Percentiles rank a stretch among this genome's conserved stretches.
phyloP scores from a whole-genome alignment of 2,888 invertebrate genomes.

The Rotaria macrura region DNA sequence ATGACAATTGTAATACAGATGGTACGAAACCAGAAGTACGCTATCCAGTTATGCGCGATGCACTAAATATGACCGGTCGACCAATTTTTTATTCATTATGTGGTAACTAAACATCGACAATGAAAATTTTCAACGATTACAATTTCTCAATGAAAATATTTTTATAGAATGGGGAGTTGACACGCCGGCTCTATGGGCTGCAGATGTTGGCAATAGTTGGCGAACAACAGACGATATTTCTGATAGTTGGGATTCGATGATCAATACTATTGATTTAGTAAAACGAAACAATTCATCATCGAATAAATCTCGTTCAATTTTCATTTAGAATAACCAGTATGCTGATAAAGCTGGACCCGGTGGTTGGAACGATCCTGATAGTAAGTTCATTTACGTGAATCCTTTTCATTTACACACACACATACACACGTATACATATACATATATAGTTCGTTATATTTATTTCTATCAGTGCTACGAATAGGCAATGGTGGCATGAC shows the following conservation, averaged over 20 bases:
- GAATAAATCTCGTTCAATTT: not conserved
- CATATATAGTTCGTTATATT: no score
- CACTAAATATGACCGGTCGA: not conserved
- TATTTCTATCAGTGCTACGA: not conserved
- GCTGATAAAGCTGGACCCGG: not conserved
- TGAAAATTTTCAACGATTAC: no score
- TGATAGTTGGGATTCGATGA: conserved; percentile 1
- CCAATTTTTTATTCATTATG: not conserved
- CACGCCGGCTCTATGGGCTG: not conserved
- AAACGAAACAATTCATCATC: not conserved
- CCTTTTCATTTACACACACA: not conserved
- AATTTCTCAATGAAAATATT: not conserved
- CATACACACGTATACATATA: no score
- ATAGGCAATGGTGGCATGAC: conserved; percentile 15
- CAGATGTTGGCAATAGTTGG: not conserved
- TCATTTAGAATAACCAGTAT: not conserved
- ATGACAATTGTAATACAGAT: conserved; percentile 18
- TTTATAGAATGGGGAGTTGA: not conserved
- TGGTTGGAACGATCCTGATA: conserved; percentile 15
- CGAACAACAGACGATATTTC: not conserved
- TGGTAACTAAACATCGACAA: not conserved
- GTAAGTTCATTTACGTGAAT: not conserved
- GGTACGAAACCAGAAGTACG: not conserved
- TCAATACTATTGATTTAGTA: not conserved
- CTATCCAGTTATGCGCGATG: not conserved